Percentiles rank a stretch among this genome's conserved stretches.
Conservation (phyloP, 2,888 invertebrate species). For the Venustoraphidia nigricollis region DNA sequence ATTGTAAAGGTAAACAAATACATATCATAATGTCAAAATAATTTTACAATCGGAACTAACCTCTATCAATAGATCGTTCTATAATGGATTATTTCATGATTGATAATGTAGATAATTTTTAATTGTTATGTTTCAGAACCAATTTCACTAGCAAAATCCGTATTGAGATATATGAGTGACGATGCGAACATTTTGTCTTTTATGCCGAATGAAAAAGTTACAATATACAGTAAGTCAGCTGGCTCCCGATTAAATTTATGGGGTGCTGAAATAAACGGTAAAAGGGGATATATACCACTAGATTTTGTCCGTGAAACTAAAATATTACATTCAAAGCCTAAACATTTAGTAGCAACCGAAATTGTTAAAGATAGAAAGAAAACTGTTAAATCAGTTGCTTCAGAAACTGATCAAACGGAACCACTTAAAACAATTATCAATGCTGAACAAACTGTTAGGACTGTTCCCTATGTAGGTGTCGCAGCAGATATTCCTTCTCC, state of each 20-base stretch:
- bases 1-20: constrained; percentile 46
- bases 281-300: constrained; percentile 48
- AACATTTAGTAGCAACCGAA: constrained; percentile 30
- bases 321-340: constrained; percentile 28
- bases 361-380: constrained; percentile 12
- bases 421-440: constrained; percentile 6
- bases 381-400: constrained; percentile 5
- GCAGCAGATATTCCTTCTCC: constrained; percentile 14
- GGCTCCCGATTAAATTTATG: constrained; percentile 43
- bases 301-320: constrained; percentile 42
- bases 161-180: constrained; percentile 36
- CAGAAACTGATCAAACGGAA: constrained; percentile 7
- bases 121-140: constrained; percentile 32
- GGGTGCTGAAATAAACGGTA: constrained; percentile 53
- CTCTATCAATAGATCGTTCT: background rate
- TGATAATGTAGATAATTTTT: constrained; percentile 5
- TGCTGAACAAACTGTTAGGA: background rate
- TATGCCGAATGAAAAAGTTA: constrained; percentile 35
- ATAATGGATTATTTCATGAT: constrained; percentile 1
- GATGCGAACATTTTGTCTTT: constrained; percentile 45
- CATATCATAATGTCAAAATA: constrained; percentile 18
- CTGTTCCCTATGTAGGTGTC: constrained; percentile 1
- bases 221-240: constrained; percentile 55
- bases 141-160: constrained; percentile 44
- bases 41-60: constrained; percentile 1